Evolutionary conservation across 2,113 vertebrate genomes (phyloP).

Genomic region (Herpailurus yagouaroundi): DNA sequence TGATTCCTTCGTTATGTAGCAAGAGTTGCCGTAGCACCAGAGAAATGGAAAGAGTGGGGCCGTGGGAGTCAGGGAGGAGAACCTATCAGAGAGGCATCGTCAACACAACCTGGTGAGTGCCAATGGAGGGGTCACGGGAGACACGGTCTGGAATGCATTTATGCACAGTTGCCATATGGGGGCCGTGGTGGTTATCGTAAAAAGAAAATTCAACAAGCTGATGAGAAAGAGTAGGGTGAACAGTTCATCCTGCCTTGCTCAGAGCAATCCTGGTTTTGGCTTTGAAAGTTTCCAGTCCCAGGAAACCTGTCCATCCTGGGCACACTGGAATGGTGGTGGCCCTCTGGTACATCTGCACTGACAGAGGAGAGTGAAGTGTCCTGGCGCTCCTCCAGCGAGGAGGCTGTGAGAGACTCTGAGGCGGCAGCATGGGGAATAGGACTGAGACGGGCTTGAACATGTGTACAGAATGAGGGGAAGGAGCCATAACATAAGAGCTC

Average conservation of each 20-base stretch:
- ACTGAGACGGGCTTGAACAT: background rate
- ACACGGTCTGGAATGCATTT: background rate
- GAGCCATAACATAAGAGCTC: background rate
- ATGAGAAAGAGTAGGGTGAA: background rate
- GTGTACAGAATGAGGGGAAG: background rate
- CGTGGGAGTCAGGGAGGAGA: background rate
- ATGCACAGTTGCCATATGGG: rapidly evolving
- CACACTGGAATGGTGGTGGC: background rate
- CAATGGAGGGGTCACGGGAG: background rate
- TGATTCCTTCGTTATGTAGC: background rate
- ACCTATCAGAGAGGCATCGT: background rate
- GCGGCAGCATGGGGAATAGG: background rate
- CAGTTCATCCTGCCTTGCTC: background rate
- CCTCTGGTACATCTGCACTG: background rate
- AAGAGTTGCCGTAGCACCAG: background rate
- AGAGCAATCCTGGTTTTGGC: background rate
- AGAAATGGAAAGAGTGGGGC: background rate
- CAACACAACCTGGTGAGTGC: background rate
- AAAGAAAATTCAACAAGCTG: background rate
- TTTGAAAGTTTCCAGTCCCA: background rate
- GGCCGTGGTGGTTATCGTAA: background rate
- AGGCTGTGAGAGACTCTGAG: background rate
- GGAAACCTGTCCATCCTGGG: background rate
- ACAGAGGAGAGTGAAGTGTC: background rate
- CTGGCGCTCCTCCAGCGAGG: background rate